phyloP scores from a whole-genome alignment of 2,113 vertebrate species.

The Eulemur macaco region DNA sequence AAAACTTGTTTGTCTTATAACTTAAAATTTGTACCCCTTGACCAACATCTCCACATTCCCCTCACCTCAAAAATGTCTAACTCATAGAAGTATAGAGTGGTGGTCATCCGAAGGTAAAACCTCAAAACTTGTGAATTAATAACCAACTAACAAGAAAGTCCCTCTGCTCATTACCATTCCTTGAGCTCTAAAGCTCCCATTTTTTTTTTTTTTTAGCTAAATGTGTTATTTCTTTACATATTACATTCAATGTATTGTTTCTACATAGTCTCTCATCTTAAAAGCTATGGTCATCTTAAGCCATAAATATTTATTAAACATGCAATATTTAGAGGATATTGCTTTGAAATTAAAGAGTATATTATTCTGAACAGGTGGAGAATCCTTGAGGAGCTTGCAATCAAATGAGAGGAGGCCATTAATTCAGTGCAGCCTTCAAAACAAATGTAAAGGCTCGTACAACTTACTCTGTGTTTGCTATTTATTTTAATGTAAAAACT shows the following conservation, averaged over 20 bases:
- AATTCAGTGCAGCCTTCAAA: not conserved
- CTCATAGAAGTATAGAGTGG: not conserved
- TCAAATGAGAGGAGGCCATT: not conserved
- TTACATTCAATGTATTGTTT: not conserved
- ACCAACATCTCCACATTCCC: not conserved
- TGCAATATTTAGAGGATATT: not conserved
- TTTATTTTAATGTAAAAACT: conserved; percentile 21
- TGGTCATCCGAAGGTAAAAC: not conserved
- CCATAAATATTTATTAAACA: conserved; percentile 39
- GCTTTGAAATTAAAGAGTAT: conserved; percentile 36
- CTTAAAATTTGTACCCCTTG: not conserved
- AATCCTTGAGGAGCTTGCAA: not conserved
- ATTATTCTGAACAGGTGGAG: not conserved
- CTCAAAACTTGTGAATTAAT: conserved; percentile 24
- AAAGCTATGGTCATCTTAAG: not conserved
- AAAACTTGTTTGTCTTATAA: not conserved
- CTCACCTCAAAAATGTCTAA: not conserved
- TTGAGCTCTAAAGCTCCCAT: not conserved
- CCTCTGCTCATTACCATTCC: not conserved
- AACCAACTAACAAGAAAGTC: conserved; percentile 19
- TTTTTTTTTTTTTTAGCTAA: not conserved
- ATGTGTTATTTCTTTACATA: conserved; percentile 15
- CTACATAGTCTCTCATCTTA: not conserved
- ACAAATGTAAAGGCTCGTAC: not conserved
- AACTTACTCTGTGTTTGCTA: not conserved